A percentile compares a stretch with the other conserved stretches of the same genome.
These are phyloP conservation scores for Acomys russatus DNA, from an alignment of 2,797 vertebrate genomes.

Conservation along the genomic window DNA sequence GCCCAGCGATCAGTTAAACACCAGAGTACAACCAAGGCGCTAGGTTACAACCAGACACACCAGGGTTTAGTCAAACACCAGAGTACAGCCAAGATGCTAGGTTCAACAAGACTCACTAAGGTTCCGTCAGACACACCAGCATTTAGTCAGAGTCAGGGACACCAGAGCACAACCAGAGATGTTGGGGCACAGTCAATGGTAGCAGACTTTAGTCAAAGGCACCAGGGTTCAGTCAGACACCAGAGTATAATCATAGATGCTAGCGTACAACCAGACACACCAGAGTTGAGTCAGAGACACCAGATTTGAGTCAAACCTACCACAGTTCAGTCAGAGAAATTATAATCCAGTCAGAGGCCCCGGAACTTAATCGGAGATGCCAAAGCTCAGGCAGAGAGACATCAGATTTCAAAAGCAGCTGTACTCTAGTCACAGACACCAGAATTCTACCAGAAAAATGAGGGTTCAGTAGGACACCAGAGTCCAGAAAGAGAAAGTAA, in stretches of 20 bases:
- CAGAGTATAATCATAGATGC: neutral
- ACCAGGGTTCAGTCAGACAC: neutral
- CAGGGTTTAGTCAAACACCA: neutral
- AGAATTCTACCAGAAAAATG: neutral
- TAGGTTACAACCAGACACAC: neutral
- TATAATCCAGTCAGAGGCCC: neutral
- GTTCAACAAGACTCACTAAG: neutral
- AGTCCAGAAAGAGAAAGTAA: neutral
- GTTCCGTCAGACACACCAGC: neutral
- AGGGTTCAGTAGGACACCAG: neutral
- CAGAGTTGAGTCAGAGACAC: neutral
- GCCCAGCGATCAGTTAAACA: neutral
- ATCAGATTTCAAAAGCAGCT: neutral
- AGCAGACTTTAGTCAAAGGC: neutral
- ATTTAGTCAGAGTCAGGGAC: neutral
- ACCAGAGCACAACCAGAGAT: neutral
- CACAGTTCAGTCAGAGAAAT: neutral
- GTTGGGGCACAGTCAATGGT: neutral
- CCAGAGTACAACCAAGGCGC: neutral
- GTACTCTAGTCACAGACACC: neutral
- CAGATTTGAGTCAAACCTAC: neutral
- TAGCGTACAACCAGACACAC: neutral
- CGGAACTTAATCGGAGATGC: neutral
- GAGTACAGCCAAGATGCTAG: too few relatives aligned
- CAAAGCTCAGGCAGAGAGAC: neutral